Percentiles rank a stretch among this genome's conserved stretches.
These are phyloP conservation scores for Bovichtus diacanthus DNA, from an alignment of 2,797 vertebrate genomes.

Conservation along the genomic window DNA sequence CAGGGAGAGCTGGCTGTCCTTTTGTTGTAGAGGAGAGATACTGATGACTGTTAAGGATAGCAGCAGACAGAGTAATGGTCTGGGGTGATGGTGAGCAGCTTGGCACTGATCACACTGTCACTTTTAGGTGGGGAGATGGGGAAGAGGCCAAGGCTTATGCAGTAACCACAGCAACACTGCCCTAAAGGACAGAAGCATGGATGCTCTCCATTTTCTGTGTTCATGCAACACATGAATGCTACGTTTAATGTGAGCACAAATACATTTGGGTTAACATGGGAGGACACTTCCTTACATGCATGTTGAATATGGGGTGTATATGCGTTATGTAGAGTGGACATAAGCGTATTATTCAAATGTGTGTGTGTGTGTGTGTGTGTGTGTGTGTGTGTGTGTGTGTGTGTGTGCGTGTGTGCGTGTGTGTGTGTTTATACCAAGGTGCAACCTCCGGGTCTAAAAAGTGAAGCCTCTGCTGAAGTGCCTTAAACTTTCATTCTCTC, in stretches of 20 bases:
- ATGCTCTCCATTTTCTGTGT: constrained; percentile 16
- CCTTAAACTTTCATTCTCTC: too few species aligned
- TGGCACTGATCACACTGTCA: constrained; percentile 59
- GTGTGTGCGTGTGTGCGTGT: not conserved
- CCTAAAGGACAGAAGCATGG: constrained; percentile 24
- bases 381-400: not conserved
- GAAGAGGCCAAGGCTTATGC: constrained; percentile 41
- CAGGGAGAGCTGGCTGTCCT: constrained; percentile 62
- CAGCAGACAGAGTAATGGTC: constrained; percentile 68
- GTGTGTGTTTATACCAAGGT: too few species aligned
- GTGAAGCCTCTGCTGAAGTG: too few species aligned
- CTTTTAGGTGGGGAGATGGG: constrained; percentile 54
- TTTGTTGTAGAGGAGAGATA: constrained; percentile 61
- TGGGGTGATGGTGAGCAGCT: constrained; percentile 55
- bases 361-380: not conserved
- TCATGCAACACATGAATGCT: not conserved
- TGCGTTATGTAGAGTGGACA: constrained; percentile 24
- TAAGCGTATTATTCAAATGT: constrained; percentile 50
- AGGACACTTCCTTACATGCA: not conserved
- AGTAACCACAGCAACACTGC: constrained; percentile 64
- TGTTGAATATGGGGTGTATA: constrained; percentile 24
- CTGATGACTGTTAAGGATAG: constrained; percentile 62
- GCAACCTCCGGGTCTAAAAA: too few species aligned
- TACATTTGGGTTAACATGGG: constrained; percentile 14
- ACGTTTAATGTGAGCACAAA: constrained; percentile 4